These are phyloP conservation scores for Coecobrya sp. DNA, from an alignment of 2,888 invertebrate species.

Conservation along the genomic window DNA sequence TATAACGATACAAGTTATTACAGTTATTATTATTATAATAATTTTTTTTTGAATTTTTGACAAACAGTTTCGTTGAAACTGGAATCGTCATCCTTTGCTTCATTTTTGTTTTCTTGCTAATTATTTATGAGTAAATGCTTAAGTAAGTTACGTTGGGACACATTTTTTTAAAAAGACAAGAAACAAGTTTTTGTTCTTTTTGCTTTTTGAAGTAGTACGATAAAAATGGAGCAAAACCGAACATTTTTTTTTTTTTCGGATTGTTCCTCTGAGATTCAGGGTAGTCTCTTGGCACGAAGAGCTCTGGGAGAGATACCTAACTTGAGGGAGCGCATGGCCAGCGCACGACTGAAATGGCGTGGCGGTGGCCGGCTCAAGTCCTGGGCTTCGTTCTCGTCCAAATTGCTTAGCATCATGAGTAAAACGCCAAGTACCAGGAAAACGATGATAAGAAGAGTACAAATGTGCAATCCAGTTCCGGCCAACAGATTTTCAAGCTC, in stretches of 20 bases:
- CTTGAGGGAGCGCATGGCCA: slow-evolving; percentile 94
- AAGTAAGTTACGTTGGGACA: slow-evolving; percentile 55
- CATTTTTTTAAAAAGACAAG: slow-evolving; percentile 27
- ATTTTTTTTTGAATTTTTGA: slow-evolving; percentile 9
- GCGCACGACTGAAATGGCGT: slow-evolving; percentile 95
- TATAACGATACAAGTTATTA: slow-evolving; percentile 48
- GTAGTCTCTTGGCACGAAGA: slow-evolving; percentile 86
- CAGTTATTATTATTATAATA: slow-evolving; percentile 9
- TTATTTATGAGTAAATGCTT: slow-evolving; percentile 50
- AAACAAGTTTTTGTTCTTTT: slow-evolving; percentile 49
- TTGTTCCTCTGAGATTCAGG: slow-evolving; percentile 79
- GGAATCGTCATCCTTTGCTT: slow-evolving; percentile 5
- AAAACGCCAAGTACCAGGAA: slow-evolving; percentile 95
- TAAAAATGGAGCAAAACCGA: slow-evolving; percentile 22
- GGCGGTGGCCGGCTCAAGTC: slow-evolving; percentile 90
- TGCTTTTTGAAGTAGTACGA: slow-evolving; percentile 30
- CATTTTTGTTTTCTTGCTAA: slow-evolving; percentile 21
- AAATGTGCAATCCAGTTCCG: slow-evolving; percentile 93
- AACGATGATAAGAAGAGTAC: slow-evolving; percentile 95
- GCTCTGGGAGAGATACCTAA: slow-evolving; percentile 88
- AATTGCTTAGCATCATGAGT: slow-evolving; percentile 93
- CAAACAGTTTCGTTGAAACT: slow-evolving; percentile 56
- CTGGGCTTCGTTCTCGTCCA: slow-evolving; percentile 89
- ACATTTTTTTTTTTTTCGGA: background rate
- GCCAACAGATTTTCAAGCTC: slow-evolving; percentile 95